Evolutionary conservation across 2,888 invertebrate species (phyloP).

Genomic region (Cylloceria caligata): DNA sequence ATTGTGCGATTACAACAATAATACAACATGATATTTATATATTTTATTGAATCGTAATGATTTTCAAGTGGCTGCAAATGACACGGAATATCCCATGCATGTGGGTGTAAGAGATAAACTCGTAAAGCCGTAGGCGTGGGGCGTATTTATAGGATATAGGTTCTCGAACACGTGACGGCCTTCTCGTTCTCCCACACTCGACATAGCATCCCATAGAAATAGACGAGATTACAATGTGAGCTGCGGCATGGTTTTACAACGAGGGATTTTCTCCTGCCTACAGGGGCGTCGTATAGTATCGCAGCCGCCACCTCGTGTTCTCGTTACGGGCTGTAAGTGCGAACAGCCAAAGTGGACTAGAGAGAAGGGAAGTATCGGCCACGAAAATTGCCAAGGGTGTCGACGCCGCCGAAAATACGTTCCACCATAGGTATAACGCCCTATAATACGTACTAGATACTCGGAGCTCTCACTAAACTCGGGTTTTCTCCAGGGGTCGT

Average conservation of each 20-base stretch:
- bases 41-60: not conserved
- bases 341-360: slow-evolving; percentile 35
- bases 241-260: slow-evolving; percentile 24
- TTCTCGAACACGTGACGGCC: slow-evolving; percentile 19
- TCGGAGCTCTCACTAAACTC: slow-evolving; percentile 52
- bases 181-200: slow-evolving; percentile 17
- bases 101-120: slow-evolving; percentile 1
- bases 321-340: slow-evolving; percentile 44
- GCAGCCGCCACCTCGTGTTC: slow-evolving; percentile 8
- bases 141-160: slow-evolving; percentile 11
- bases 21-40: not conserved
- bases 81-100: not conserved
- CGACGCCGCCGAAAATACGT: slow-evolving; percentile 32
- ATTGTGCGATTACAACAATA: not conserved
- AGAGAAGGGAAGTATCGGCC: slow-evolving; percentile 54
- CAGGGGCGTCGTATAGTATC: slow-evolving; percentile 9
- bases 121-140: not conserved
- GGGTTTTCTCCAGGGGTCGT: slow-evolving; percentile 73
- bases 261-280: slow-evolving; percentile 22
- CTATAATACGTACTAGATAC: slow-evolving; percentile 50
- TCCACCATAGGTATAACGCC: slow-evolving; percentile 40
- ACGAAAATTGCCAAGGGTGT: slow-evolving; percentile 61
- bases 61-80: not conserved
- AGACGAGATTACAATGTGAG: slow-evolving; percentile 34
- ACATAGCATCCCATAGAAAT: slow-evolving; percentile 13